Evolutionary conservation across 2,888 invertebrate species (phyloP).

Genomic region (Morpho helenor): DNA sequence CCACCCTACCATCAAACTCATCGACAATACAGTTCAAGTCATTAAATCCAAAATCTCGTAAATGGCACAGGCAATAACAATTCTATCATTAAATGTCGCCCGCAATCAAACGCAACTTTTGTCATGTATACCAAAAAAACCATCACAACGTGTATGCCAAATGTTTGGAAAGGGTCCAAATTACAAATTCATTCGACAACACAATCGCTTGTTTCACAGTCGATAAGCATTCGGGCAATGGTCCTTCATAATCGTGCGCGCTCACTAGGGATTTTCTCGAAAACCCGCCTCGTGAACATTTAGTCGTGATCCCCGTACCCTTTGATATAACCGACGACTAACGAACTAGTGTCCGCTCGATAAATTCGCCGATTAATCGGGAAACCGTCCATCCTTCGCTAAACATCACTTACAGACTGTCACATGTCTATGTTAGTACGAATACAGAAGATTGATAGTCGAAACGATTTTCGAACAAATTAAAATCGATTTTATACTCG

Average conservation of each 20-base stretch:
- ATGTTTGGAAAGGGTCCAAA: not conserved
- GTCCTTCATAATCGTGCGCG: conserved; percentile 62
- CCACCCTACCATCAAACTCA: too few relatives aligned
- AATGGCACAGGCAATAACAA: too few relatives aligned
- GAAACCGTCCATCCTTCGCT: conserved; percentile 45
- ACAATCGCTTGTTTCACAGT: conserved; percentile 31
- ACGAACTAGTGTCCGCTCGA: conserved; percentile 56
- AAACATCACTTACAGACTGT: conserved; percentile 39
- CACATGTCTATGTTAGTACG: conserved; percentile 24
- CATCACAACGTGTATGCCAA: too few relatives aligned
- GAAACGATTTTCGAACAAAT: conserved; percentile 23
- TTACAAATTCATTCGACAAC: conserved; percentile 14
- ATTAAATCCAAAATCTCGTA: too few relatives aligned
- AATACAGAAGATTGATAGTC: conserved; percentile 28
- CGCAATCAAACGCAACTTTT: too few relatives aligned
- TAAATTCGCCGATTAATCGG: conserved; percentile 46
- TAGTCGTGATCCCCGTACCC: conserved; percentile 60
- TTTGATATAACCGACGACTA: conserved; percentile 67
- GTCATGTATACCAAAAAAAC: too few relatives aligned
- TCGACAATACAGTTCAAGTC: too few relatives aligned
- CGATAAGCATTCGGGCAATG: conserved; percentile 35
- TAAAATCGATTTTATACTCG: conserved; percentile 8
- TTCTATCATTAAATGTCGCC: too few relatives aligned
- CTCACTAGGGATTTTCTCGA: conserved; percentile 58
- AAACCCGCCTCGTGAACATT: conserved; percentile 58